Percentiles rank a stretch among this genome's conserved stretches.
phyloP scores from a whole-genome alignment of 2,888 invertebrate species.

The Gryllus longicercus region DNA sequence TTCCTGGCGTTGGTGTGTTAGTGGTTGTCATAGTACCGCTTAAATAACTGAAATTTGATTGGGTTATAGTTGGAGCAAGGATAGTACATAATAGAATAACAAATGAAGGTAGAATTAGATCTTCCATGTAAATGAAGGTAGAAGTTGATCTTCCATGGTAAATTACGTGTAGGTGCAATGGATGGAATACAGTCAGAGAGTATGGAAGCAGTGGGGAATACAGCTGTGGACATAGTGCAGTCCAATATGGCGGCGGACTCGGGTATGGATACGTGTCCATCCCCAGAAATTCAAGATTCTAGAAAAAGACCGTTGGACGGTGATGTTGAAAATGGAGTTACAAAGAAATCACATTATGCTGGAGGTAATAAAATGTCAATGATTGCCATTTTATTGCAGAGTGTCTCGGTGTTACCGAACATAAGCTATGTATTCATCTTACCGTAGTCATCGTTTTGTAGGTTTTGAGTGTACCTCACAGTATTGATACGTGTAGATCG shows the following conservation, averaged over 20 bases:
- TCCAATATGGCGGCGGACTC: conserved; percentile 87
- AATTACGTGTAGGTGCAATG: too few relatives aligned
- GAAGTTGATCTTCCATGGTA: too few relatives aligned
- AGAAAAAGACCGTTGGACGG: conserved; percentile 85
- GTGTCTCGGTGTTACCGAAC: conserved; percentile 23
- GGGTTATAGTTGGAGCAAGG: too few relatives aligned
- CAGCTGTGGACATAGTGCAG: conserved; percentile 41
- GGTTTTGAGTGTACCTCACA: neutral
- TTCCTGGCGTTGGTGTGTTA: too few relatives aligned
- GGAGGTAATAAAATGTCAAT: conserved; percentile 59
- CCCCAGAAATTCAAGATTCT: conserved; percentile 87
- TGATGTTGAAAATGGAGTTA: conserved; percentile 82
- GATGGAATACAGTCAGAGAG: too few relatives aligned
- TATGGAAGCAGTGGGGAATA: too few relatives aligned
- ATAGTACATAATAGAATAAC: too few relatives aligned
- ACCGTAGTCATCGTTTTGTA: conserved; percentile 3
- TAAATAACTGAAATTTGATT: too few relatives aligned
- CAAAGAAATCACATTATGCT: conserved; percentile 86
- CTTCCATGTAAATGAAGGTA: too few relatives aligned
- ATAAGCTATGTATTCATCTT: conserved; percentile 29
- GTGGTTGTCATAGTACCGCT: too few relatives aligned
- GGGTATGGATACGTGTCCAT: conserved; percentile 91
- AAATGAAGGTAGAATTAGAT: too few relatives aligned
- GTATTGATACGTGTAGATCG: too few relatives aligned
- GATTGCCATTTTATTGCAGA: neutral